Conservation (phyloP, 2,113 vertebrate species). For the Elephantulus edwardii region DNA sequence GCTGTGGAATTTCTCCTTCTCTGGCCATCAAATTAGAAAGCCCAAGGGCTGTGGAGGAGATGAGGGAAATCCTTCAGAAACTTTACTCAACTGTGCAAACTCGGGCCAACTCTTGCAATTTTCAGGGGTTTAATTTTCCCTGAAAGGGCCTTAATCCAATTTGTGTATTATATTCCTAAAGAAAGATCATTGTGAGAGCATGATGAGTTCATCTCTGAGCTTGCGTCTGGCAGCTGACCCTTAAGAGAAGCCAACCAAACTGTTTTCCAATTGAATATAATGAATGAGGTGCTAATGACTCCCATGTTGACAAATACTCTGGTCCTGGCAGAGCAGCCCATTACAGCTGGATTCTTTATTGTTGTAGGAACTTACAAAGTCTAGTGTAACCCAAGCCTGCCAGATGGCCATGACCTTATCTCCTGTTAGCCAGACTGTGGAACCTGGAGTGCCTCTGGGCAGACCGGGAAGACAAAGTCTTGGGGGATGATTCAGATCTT, state of each 20-base stretch:
- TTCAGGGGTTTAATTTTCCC: slow-evolving; percentile 26
- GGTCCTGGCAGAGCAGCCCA: neutral
- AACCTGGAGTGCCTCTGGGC: neutral
- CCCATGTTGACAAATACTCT: slow-evolving; percentile 59
- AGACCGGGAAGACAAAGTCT: neutral
- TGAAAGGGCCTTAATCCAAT: slow-evolving; percentile 23
- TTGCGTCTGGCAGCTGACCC: slow-evolving; percentile 55
- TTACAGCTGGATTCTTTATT: slow-evolving; percentile 19
- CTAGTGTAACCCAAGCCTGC: neutral
- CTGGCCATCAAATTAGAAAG: neutral
- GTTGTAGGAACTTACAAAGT: slow-evolving; percentile 24
- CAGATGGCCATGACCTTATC: neutral
- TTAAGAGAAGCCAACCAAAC: slow-evolving; percentile 49
- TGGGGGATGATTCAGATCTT: neutral
- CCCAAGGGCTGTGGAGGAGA: neutral
- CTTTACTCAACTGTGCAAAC: slow-evolving; percentile 1
- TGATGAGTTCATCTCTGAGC: slow-evolving; percentile 28
- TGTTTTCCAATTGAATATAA: slow-evolving; percentile 62
- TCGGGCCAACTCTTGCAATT: slow-evolving; percentile 13
- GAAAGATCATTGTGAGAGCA: neutral
- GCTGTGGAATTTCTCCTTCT: neutral
- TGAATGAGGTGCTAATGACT: slow-evolving; percentile 65
- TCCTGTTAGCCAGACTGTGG: neutral
- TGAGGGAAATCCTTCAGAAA: slow-evolving; percentile 4
- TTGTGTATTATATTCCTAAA: slow-evolving; percentile 45